Percentiles rank a stretch among this genome's conserved stretches.
Evolutionary conservation across 2,888 invertebrate genomes (phyloP).

Genomic region (Dorcus hopei): DNA sequence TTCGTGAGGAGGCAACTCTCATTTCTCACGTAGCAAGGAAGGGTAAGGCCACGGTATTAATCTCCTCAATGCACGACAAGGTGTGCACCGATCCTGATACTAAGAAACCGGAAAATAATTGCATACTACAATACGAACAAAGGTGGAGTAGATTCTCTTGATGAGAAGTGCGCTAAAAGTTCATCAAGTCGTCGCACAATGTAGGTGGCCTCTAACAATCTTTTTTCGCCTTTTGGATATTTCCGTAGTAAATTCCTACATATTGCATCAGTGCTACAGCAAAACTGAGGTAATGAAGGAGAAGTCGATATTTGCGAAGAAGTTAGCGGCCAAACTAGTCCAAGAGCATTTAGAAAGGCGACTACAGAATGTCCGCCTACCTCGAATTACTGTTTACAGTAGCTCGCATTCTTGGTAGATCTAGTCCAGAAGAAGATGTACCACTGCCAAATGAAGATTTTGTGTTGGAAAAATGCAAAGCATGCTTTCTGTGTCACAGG

Average conservation of each 20-base stretch:
- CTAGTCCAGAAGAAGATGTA: too few relatives aligned
- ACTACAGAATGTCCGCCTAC: too few relatives aligned
- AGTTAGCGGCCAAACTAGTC: too few relatives aligned
- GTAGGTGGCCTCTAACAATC: slow-evolving; percentile 23
- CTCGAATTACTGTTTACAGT: too few relatives aligned
- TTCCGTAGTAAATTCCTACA: slow-evolving; percentile 7
- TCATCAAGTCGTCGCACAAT: slow-evolving; percentile 15
- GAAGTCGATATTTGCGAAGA: too few relatives aligned
- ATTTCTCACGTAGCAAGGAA: slow-evolving; percentile 31
- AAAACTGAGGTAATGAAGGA: too few relatives aligned
- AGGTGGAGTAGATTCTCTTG: slow-evolving; percentile 24
- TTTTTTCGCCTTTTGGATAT: slow-evolving; percentile 21
- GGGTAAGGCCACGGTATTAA: slow-evolving; percentile 27
- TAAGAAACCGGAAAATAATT: slow-evolving; percentile 32
- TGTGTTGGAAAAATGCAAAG: too few relatives aligned
- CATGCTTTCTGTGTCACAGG: too few relatives aligned
- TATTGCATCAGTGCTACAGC: slow-evolving; percentile 1
- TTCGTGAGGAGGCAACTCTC: slow-evolving; percentile 28
- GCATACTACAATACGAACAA: slow-evolving; percentile 26
- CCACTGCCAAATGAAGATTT: too few relatives aligned
- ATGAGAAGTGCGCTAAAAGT: slow-evolving; percentile 24
- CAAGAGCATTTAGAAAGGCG: too few relatives aligned
- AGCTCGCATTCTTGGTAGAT: too few relatives aligned
- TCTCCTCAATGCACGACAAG: slow-evolving; percentile 30
- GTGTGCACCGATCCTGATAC: slow-evolving; percentile 27